phyloP scores from a whole-genome alignment of 92 coral and sea anemone species.

The Anthopleura xanthogrammica region DNA sequence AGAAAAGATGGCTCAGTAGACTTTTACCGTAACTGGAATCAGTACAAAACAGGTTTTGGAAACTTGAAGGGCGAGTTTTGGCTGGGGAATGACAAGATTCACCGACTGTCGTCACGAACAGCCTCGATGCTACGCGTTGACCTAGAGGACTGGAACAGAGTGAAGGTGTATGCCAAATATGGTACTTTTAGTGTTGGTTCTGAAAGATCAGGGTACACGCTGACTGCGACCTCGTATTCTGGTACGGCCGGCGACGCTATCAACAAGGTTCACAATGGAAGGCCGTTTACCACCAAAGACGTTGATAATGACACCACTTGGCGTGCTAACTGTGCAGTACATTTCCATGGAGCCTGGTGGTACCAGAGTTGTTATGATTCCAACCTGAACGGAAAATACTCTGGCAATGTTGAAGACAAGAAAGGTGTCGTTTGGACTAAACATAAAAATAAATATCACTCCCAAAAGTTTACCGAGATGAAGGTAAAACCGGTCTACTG shows the following conservation, averaged over 20 bases:
- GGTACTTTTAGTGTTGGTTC: neutral
- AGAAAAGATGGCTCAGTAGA: neutral
- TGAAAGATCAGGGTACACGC: neutral
- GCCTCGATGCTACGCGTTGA: conserved; percentile 1
- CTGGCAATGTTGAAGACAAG: too few relatives aligned
- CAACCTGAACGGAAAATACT: too few relatives aligned
- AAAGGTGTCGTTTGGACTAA: too few relatives aligned
- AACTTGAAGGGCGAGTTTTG: neutral
- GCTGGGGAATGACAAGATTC: neutral
- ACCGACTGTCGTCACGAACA: neutral
- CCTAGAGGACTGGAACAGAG: neutral
- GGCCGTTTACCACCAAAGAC: neutral
- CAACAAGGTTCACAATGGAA: neutral
- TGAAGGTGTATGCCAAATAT: neutral
- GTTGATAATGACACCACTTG: neutral
- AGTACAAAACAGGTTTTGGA: neutral
- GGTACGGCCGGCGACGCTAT: neutral
- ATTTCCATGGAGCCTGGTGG: too few relatives aligned
- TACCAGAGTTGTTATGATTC: too few relatives aligned
- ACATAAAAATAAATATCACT: too few relatives aligned
- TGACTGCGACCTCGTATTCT: neutral
- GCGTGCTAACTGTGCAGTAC: neutral
- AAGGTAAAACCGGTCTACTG: too few relatives aligned
- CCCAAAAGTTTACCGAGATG: too few relatives aligned
- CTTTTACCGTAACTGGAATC: neutral